Evolutionary conservation across 2,113 vertebrate genomes (phyloP).

Genomic region (Sebastes fasciatus): DNA sequence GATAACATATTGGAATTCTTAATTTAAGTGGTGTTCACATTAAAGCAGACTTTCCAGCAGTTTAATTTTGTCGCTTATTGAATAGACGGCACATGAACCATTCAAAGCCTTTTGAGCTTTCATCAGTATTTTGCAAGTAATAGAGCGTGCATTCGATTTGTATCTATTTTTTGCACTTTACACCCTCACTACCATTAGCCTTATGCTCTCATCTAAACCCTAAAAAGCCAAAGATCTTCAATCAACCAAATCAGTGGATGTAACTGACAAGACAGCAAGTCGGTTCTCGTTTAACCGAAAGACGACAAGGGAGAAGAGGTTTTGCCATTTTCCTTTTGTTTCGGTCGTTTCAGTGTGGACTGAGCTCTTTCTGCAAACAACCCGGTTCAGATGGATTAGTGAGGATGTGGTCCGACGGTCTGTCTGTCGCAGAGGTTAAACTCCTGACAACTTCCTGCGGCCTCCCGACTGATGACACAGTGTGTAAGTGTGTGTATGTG

Average conservation of each 20-base stretch:
- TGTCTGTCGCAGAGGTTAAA: slow-evolving; percentile 32
- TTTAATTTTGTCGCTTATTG: neutral
- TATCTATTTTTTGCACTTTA: too few relatives aligned
- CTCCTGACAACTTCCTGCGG: slow-evolving; percentile 31
- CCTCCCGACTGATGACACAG: slow-evolving; percentile 32
- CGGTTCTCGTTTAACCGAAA: neutral
- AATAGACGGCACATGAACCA: too few relatives aligned
- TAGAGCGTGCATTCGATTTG: too few relatives aligned
- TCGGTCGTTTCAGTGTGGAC: neutral
- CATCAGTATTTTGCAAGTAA: too few relatives aligned
- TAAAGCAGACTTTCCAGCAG: neutral
- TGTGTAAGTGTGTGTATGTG: slow-evolving; percentile 15
- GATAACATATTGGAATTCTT: neutral
- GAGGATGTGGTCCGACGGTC: neutral
- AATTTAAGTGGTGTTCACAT: neutral
- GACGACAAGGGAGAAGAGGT: neutral
- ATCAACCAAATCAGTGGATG: neutral
- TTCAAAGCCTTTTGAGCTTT: too few relatives aligned
- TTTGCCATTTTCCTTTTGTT: neutral
- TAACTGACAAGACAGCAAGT: neutral
- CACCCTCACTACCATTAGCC: neutral
- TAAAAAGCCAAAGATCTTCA: neutral
- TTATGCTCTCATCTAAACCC: neutral
- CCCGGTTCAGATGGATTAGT: neutral
- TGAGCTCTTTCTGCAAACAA: neutral